These are phyloP conservation scores for Conopomorpha cramerella DNA, from an alignment of 1,140 invertebrate genomes.

Conservation along the genomic window DNA sequence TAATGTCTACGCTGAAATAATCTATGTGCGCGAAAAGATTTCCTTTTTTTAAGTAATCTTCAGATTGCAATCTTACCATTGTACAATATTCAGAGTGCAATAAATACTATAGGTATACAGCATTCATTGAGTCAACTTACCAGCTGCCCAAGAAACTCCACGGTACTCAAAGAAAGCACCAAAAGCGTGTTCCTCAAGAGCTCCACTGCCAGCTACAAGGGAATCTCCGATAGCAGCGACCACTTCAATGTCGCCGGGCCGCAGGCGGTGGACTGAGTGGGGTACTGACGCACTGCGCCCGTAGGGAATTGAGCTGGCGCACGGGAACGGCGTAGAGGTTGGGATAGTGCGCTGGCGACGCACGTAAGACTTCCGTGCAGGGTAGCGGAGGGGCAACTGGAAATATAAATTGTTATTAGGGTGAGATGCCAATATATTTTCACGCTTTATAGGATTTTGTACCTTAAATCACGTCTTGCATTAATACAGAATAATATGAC, in stretches of 20 bases:
- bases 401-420: no score
- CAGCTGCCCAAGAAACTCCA: slow-evolving; percentile 78
- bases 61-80: neutral
- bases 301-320: slow-evolving; percentile 20
- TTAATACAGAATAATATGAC: no score
- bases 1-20: no score
- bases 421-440: no score
- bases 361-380: slow-evolving; percentile 29
- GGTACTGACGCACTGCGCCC: slow-evolving; percentile 30
- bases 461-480: no score
- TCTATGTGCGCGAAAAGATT: no score
- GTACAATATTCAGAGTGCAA: neutral
- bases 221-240: slow-evolving; percentile 81
- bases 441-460: no score
- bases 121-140: slow-evolving; percentile 26
- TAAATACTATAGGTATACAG: neutral
- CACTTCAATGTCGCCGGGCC: slow-evolving; percentile 78
- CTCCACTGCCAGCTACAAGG: slow-evolving; percentile 76
- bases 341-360: slow-evolving; percentile 35
- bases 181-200: slow-evolving; percentile 72
- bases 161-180: slow-evolving; percentile 76
- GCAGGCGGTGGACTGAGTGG: slow-evolving; percentile 52
- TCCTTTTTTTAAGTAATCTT: no score
- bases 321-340: slow-evolving; percentile 32
- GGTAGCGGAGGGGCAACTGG: slow-evolving; percentile 37